These are phyloP conservation scores for Takifugu ocellatus DNA, from an alignment of 2,797 vertebrate species.

Conservation along the genomic window DNA sequence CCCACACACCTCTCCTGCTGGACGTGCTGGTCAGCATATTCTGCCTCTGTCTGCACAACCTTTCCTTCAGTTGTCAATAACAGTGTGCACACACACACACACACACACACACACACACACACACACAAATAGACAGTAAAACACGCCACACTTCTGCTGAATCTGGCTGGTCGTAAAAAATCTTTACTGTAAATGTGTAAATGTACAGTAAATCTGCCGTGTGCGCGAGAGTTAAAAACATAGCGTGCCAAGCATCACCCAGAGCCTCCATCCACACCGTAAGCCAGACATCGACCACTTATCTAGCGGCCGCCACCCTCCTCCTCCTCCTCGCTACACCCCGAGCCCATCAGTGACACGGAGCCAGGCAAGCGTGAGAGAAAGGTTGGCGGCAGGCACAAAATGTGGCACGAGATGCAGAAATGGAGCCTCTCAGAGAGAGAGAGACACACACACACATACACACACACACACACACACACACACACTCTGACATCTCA, in stretches of 20 bases:
- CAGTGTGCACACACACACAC: constrained; percentile 37
- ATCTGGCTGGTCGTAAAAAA: too few relatives aligned
- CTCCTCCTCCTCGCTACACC: constrained; percentile 45
- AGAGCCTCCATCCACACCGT: constrained; percentile 44
- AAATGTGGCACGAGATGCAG: constrained; percentile 77
- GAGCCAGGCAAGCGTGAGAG: constrained; percentile 81
- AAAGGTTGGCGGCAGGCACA: constrained; percentile 74
- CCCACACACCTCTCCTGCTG: constrained; percentile 50
- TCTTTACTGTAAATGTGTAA: constrained; percentile 1
- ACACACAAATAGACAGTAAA: constrained; percentile 17
- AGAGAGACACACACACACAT: background rate
- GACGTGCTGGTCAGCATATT: constrained; percentile 67
- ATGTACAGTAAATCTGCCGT: constrained; percentile 7
- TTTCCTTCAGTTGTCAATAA: constrained; percentile 59
- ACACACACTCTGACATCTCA: constrained; percentile 51
- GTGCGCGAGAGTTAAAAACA: constrained; percentile 50
- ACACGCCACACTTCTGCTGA: too few relatives aligned
- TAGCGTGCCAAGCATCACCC: constrained; percentile 74
- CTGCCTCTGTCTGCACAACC: constrained; percentile 64
- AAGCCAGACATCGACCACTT: constrained; percentile 67
- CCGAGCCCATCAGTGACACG: constrained; percentile 60
- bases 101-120: background rate
- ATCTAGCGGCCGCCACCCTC: constrained; percentile 60
- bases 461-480: constrained; percentile 6
- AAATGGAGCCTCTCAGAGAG: constrained; percentile 51